Evolutionary conservation across 1,140 invertebrate species (phyloP).

Genomic region (Macrobrachium rosenbergii): DNA sequence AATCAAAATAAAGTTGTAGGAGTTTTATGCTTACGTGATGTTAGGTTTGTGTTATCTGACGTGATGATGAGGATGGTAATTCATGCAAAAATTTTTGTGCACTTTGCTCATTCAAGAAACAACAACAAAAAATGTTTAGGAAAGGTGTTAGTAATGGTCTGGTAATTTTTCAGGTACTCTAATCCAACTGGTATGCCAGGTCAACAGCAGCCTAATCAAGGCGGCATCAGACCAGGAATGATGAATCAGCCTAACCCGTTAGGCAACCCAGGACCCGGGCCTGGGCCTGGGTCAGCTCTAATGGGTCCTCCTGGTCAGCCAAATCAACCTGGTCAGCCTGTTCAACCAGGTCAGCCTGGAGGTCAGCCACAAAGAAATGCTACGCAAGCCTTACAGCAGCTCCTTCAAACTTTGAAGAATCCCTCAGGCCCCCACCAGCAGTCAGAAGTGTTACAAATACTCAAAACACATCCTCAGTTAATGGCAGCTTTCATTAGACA

Average conservation of each 20-base stretch:
- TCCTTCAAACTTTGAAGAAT: conserved; percentile 89
- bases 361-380: conserved; percentile 75
- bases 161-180: conserved; percentile 58
- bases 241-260: conserved; percentile 61
- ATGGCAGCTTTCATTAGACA: conserved; percentile 98
- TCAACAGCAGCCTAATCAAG: conserved; percentile 53
- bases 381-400: conserved; percentile 84
- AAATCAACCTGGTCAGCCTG: conserved; percentile 57
- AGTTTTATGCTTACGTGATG: too few relatives aligned
- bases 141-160: neutral
- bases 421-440: conserved; percentile 93
- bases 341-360: conserved; percentile 60
- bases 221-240: conserved; percentile 63
- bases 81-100: neutral
- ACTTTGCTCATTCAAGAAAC: neutral
- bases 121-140: neutral
- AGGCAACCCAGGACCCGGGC: conserved; percentile 63
- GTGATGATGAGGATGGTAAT: too few relatives aligned
- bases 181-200: conserved; percentile 54
- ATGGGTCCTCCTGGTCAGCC: conserved; percentile 70
- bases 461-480: conserved; percentile 94
- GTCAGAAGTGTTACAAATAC: conserved; percentile 88
- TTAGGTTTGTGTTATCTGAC: too few relatives aligned
- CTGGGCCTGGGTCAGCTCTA: conserved; percentile 70
- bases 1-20: too few relatives aligned